Conservation (phyloP, 2,797 vertebrate genomes). For the Channa striata region DNA sequence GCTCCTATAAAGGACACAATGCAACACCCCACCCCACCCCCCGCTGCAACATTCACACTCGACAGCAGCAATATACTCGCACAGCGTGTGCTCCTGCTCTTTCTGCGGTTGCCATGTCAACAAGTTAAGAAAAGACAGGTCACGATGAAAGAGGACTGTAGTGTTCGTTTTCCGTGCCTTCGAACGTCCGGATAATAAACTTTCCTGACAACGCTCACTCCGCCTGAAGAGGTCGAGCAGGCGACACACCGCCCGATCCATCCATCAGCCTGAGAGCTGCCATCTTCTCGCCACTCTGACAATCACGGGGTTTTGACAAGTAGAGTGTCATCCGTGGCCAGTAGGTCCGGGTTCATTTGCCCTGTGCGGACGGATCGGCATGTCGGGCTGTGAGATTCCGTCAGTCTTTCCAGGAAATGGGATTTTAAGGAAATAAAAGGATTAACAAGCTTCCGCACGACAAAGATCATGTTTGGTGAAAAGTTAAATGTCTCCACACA, state of each 20-base stretch:
- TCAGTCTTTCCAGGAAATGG: slow-evolving; percentile 4
- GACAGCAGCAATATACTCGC: slow-evolving; percentile 8
- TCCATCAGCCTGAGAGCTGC: not conserved
- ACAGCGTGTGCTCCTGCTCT: slow-evolving; percentile 21
- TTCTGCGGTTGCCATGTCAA: slow-evolving; percentile 53
- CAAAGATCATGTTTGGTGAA: too few relatives aligned
- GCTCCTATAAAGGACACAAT: not conserved
- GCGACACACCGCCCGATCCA: not conserved
- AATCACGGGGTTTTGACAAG: slow-evolving; percentile 1
- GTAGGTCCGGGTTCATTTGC: slow-evolving; percentile 12
- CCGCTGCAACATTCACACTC: not conserved
- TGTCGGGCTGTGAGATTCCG: slow-evolving; percentile 3
- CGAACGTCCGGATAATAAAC: slow-evolving; percentile 23
- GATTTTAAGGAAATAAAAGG: not conserved
- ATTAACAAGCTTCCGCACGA: not conserved
- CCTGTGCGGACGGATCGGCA: not conserved
- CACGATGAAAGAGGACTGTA: slow-evolving; percentile 10
- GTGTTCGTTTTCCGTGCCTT: slow-evolving; percentile 1
- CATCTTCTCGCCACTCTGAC: not conserved
- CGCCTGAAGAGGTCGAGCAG: not conserved
- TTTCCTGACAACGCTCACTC: slow-evolving; percentile 5
- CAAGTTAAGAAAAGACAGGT: slow-evolving; percentile 36
- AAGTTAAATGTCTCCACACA: too few relatives aligned
- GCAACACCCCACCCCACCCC: too few relatives aligned
- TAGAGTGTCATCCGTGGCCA: slow-evolving; percentile 2